Evolutionary conservation across 2,888 invertebrate genomes (phyloP), one percentile per base, ranked within the genome.

Genomic region (Microplitis deprimator): DNA sequence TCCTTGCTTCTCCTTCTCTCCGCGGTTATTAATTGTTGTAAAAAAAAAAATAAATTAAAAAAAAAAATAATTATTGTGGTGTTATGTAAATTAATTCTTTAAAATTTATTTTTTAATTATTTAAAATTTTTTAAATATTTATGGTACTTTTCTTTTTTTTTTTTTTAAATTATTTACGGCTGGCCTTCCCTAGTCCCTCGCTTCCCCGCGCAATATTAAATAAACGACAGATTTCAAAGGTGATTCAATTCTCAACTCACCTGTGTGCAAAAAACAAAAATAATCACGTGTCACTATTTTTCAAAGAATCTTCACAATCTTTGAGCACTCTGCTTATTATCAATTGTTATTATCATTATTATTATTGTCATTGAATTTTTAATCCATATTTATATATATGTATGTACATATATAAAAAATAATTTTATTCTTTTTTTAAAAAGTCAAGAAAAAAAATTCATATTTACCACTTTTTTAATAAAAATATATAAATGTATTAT

Each of bases 241-340:
- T 89, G 89, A 89, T 84, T 89, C 89, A 89, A 89, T 87, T 88
- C 89, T 89, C 87, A 89, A 89, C 89, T 89, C 89, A 89, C 89
- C 89, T 89, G 89, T 89, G 89, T 88, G 85, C 86, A 87, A 88
- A 86, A 88, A 86, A 89, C 88, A 85, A 88, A 88, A 87, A 85
- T 83, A 86, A 87, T 81, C 86, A 87, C 85, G 84, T 83, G 81
- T 83, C 83, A 83, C 83, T 83, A 83, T 83, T 83, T 82, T 81
- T 80, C 84, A 85, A 85, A 84, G 85, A 85, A 83, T 73, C 84
- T 84, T 85, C 73, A 17, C 85, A 84, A 84, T 86, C 85, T 85
- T 84, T 84, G 83, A 85, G 82, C 86, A 86, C 85, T 86, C 83
- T 85, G 85, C 86, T 85, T 50, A 50, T 50, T 50, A 50, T 50